Percentiles rank a stretch among this genome's conserved stretches.
These are phyloP conservation scores for Pseudomyrmex cubaensis DNA, from an alignment of 1,140 invertebrate genomes.

Conservation along the genomic window DNA sequence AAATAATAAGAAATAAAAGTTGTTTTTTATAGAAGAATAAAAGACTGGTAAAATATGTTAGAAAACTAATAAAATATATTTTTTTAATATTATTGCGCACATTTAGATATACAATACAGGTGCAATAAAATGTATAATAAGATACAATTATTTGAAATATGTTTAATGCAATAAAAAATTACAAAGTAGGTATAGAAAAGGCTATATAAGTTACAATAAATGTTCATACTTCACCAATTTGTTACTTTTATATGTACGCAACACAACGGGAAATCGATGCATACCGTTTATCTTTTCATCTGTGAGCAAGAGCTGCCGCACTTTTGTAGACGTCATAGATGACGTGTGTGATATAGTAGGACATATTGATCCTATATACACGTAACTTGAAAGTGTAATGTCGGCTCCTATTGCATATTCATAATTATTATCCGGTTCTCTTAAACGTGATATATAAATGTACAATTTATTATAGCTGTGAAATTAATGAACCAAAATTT, in stretches of 20 bases:
- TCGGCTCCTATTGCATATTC: constrained; percentile 16
- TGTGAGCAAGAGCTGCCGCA: constrained; percentile 9
- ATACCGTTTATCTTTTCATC: constrained; percentile 37
- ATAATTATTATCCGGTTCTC: constrained; percentile 12
- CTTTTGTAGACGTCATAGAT: constrained; percentile 18
- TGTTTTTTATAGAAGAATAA: too few relatives aligned
- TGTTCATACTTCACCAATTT: constrained; percentile 8
- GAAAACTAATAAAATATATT: too few relatives aligned
- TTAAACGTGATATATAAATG: constrained; percentile 10
- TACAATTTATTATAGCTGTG: constrained; percentile 18
- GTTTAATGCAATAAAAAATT: too few relatives aligned
- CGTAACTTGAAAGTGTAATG: constrained; percentile 1
- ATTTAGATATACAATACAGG: too few relatives aligned
- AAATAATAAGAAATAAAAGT: too few relatives aligned
- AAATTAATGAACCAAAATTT: neutral
- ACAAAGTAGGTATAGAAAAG: too few relatives aligned
- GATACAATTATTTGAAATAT: too few relatives aligned
- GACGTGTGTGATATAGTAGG: neutral
- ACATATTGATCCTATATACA: constrained; percentile 17
- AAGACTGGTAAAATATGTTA: too few relatives aligned
- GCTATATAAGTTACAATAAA: too few relatives aligned
- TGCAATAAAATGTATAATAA: neutral
- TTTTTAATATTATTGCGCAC: too few relatives aligned
- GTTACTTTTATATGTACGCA: neutral
- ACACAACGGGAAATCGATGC: constrained; percentile 17